phyloP scores from a whole-genome alignment of 2,888 invertebrate species.

The Cremastinae sp. region DNA sequence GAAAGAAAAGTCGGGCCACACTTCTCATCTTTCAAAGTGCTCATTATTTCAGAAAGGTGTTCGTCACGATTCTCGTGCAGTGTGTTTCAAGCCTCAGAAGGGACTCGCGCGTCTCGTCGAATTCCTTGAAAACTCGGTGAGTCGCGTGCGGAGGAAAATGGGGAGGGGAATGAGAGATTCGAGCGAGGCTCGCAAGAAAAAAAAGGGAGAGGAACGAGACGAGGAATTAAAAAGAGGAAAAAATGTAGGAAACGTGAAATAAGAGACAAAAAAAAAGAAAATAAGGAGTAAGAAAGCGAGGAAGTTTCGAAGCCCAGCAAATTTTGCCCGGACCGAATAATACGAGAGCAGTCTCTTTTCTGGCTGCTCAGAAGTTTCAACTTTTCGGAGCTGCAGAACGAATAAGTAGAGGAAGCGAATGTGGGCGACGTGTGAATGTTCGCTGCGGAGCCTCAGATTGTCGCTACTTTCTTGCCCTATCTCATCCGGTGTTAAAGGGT shows the following conservation, averaged over 20 bases:
- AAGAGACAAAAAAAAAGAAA: conserved; percentile 13
- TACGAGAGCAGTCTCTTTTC: conserved; percentile 31
- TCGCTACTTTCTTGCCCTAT: conserved; percentile 24
- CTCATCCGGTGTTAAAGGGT: conserved; percentile 42
- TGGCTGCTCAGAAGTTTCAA: too few species aligned
- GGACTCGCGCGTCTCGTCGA: conserved; percentile 18
- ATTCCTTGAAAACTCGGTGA: conserved; percentile 1
- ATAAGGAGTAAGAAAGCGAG: too few species aligned
- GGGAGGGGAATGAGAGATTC: conserved; percentile 10
- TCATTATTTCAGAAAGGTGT: conserved; percentile 71
- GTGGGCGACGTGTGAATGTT: background rate
- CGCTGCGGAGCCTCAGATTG: conserved; percentile 20
- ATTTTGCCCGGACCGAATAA: conserved; percentile 38
- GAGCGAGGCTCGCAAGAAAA: conserved; percentile 4
- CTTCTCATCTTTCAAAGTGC: conserved; percentile 66
- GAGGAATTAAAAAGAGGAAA: conserved; percentile 9
- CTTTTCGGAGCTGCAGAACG: too few species aligned
- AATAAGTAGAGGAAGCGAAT: conserved; percentile 26
- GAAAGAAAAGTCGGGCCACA: conserved; percentile 60
- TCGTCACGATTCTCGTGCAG: conserved; percentile 32
- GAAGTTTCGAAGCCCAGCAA: conserved; percentile 49
- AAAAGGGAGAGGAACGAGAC: background rate
- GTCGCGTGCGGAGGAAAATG: background rate
- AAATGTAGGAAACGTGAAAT: background rate
- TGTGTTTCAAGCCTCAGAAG: conserved; percentile 22